Evolutionary conservation across 1,140 invertebrate genomes (phyloP).

Genomic region (Sinonovacula constricta): DNA sequence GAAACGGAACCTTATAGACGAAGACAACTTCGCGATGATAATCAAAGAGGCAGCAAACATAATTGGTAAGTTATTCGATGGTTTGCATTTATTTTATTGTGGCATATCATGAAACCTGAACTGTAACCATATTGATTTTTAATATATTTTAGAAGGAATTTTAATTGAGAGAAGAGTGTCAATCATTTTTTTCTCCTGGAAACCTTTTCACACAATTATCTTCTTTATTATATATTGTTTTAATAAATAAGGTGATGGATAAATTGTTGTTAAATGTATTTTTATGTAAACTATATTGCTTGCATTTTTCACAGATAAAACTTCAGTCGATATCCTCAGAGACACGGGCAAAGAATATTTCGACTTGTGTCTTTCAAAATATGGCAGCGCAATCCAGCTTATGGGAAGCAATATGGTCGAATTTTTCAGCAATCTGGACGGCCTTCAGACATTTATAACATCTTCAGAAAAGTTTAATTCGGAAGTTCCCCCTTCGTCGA

Average conservation of each 20-base stretch:
- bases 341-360: constrained; percentile 70
- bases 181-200: too few relatives aligned
- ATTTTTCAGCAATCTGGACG: constrained; percentile 76
- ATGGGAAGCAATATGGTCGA: constrained; percentile 75
- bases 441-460: constrained; percentile 74
- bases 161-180: too few relatives aligned
- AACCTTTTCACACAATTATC: too few relatives aligned
- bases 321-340: constrained; percentile 44
- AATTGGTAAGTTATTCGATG: too few relatives aligned
- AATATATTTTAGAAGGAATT: too few relatives aligned
- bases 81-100: too few relatives aligned
- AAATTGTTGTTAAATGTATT: background rate
- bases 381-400: constrained; percentile 71
- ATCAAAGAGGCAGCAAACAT: too few relatives aligned
- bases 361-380: constrained; percentile 68
- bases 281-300: background rate
- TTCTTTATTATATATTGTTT: background rate
- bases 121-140: too few relatives aligned
- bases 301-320: constrained; percentile 52
- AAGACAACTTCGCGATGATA: too few relatives aligned
- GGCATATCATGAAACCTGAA: too few relatives aligned
- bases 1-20: too few relatives aligned
- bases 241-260: constrained; percentile 7
- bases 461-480: constrained; percentile 65
- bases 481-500: constrained; percentile 76